Percentiles rank a stretch among this genome's conserved stretches.
phyloP scores from a whole-genome alignment of 2,888 invertebrate species.

The Mesorhabditis belari region DNA sequence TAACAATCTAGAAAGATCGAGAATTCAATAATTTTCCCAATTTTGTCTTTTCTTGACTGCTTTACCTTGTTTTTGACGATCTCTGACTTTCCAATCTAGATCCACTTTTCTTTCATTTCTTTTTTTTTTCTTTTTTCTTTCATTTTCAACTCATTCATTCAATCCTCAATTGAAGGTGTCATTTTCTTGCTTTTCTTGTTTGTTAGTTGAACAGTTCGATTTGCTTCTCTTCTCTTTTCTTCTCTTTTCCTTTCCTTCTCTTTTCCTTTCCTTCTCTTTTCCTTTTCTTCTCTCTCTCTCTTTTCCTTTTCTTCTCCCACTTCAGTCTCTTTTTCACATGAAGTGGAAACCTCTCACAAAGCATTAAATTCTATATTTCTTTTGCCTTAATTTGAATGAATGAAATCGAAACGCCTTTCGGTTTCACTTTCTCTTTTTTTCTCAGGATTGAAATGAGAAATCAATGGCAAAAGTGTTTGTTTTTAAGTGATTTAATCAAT shows the following conservation, averaged over 20 bases:
- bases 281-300: not conserved
- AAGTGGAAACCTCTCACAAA: not conserved
- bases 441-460: too few species aligned
- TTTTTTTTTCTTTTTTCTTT: not conserved
- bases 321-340: not conserved
- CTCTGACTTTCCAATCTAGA: not conserved
- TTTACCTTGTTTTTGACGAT: not conserved
- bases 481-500: too few species aligned
- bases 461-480: too few species aligned
- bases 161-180: not conserved
- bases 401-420: too few species aligned
- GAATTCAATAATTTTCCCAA: too few species aligned
- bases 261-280: not conserved
- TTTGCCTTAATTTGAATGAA: too few species aligned
- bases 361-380: too few species aligned
- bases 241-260: not conserved
- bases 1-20: too few species aligned
- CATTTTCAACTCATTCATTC: not conserved
- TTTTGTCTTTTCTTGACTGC: too few species aligned
- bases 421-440: too few species aligned
- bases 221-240: not conserved
- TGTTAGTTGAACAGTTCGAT: not conserved
- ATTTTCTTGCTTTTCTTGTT: not conserved
- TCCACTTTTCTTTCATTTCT: not conserved
- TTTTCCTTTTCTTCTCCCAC: not conserved